phyloP scores from a whole-genome alignment of 30 jellyfish, hydroid and myxozoan species.

The Phacellophora camtschatica region DNA sequence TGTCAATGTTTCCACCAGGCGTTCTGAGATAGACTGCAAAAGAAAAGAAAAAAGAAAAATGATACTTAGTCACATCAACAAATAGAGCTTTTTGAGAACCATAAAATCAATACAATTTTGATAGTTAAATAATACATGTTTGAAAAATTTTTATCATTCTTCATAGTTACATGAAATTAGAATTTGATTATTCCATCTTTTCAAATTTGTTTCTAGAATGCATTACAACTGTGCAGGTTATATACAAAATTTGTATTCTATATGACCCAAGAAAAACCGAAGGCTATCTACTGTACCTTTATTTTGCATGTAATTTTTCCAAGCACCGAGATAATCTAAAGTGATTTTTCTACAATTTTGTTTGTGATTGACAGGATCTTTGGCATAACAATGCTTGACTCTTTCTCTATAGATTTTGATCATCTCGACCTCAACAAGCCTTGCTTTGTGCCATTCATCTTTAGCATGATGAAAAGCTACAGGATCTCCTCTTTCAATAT shows the following conservation, averaged over 20 bases:
- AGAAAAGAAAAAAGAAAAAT: background rate
- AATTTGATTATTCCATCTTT: too few species aligned
- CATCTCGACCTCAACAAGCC: constrained; percentile 86
- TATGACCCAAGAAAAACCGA: too few species aligned
- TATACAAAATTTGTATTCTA: too few species aligned
- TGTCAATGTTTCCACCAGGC: constrained; percentile 74
- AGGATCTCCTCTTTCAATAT: constrained; percentile 71
- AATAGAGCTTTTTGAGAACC: background rate
- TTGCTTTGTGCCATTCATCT: constrained; percentile 62
- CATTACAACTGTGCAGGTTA: too few species aligned
- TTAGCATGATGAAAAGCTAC: constrained; percentile 62
- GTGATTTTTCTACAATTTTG: constrained; percentile 65
- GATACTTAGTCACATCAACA: background rate
- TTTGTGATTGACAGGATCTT: constrained; percentile 80
- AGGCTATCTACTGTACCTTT: constrained; percentile 80
- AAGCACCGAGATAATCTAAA: constrained; percentile 78
- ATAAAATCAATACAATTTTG: background rate
- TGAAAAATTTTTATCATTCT: too few species aligned
- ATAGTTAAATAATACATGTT: too few species aligned
- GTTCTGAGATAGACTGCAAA: constrained; percentile 74
- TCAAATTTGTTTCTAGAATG: too few species aligned
- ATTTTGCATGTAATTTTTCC: constrained; percentile 64
- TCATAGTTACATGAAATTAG: too few species aligned
- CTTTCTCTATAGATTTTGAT: constrained; percentile 60
- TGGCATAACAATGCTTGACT: constrained; percentile 60